Evolutionary conservation across 2,113 vertebrate species (phyloP).

Genomic region (Tretioscincus oriximinensis): DNA sequence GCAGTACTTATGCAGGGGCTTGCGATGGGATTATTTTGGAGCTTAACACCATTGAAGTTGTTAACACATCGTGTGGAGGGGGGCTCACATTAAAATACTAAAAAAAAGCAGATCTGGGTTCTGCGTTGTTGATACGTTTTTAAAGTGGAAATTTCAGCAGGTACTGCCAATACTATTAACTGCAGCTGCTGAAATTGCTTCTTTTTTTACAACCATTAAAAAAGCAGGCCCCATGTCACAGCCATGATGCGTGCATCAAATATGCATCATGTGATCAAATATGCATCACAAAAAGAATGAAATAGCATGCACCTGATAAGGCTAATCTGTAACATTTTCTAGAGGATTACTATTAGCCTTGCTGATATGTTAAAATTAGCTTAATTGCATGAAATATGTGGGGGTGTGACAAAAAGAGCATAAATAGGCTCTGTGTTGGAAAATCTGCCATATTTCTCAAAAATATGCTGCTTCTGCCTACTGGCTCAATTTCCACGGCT

Average conservation of each 20-base stretch:
- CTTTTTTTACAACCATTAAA: no score
- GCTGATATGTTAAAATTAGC: constrained; percentile 1
- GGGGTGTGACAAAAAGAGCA: neutral
- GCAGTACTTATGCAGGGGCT: no score
- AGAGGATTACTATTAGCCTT: constrained; percentile 15
- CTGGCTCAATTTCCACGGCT: neutral
- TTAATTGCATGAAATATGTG: constrained; percentile 17
- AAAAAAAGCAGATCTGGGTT: no score
- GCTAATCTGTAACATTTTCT: constrained; percentile 14
- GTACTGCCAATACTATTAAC: no score
- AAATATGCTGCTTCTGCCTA: neutral
- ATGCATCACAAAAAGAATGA: neutral
- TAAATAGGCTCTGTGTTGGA: neutral
- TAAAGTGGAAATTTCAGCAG: no score
- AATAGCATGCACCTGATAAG: neutral
- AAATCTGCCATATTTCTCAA: neutral
- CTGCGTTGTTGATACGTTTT: no score
- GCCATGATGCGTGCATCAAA: neutral
- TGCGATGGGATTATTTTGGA: no score
- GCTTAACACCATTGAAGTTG: no score
- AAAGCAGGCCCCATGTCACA: neutral
- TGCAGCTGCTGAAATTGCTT: no score
- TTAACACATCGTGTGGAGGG: no score
- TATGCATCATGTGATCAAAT: no score
- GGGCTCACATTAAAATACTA: neutral